Conservation (phyloP, 2,797 vertebrate species). For the Loriculus beryllinus region DNA sequence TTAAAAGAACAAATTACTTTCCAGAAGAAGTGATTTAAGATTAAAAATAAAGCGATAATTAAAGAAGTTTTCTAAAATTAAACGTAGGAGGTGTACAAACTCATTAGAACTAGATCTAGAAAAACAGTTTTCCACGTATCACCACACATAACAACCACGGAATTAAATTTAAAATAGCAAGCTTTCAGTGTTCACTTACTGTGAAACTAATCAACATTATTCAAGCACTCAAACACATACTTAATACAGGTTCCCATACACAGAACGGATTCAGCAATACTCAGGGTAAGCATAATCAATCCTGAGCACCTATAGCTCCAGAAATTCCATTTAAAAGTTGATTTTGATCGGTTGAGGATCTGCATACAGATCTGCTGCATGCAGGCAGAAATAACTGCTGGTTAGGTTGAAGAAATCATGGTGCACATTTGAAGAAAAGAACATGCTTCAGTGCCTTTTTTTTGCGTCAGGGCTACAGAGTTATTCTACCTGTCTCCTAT, state of each 20-base stretch:
- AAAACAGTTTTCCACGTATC: background rate
- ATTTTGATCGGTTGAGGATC: background rate
- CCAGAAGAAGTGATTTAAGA: background rate
- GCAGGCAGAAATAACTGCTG: background rate
- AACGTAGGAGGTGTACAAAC: background rate
- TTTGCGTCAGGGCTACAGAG: background rate
- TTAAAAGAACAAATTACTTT: background rate
- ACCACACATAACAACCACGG: background rate
- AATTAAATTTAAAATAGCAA: conserved; percentile 43
- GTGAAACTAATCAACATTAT: background rate
- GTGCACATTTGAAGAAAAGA: background rate
- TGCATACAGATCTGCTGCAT: background rate
- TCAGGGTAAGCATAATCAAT: background rate
- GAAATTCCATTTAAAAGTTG: background rate
- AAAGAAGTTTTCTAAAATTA: conserved; percentile 19
- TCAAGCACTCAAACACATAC: background rate
- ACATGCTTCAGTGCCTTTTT: background rate
- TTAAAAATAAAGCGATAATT: background rate
- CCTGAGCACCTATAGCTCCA: background rate
- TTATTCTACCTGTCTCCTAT: background rate
- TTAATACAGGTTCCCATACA: background rate
- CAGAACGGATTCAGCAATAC: rapidly evolving
- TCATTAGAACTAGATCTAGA: background rate
- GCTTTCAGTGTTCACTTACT: background rate
- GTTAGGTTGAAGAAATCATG: background rate